Conservation (phyloP, 2,888 invertebrate species). For the Xylota sylvarum region DNA sequence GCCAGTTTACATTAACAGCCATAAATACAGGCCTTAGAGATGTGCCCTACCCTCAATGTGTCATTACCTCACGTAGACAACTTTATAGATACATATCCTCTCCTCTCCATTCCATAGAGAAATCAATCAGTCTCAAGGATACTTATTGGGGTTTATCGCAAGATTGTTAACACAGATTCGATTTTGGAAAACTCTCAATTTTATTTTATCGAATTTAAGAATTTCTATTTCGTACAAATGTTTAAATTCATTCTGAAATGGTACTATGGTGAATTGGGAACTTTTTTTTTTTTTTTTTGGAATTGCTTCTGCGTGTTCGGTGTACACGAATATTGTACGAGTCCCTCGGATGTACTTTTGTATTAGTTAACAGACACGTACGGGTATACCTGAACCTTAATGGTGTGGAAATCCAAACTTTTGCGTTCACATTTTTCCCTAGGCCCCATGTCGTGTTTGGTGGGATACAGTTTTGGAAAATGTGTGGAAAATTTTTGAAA, state of each 20-base stretch:
- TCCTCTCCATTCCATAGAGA: conserved; percentile 2
- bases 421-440: not conserved
- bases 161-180: conserved; percentile 29
- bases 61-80: conserved; percentile 2
- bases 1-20: conserved; percentile 3
- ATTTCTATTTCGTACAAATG: not conserved
- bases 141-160: conserved; percentile 34
- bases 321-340: not conserved
- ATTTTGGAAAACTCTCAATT: conserved; percentile 22
- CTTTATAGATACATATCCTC: not conserved
- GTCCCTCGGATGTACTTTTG: not conserved
- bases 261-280: not conserved
- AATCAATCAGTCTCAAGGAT: conserved; percentile 44
- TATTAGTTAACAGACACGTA: not conserved
- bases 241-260: not conserved
- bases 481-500: not conserved
- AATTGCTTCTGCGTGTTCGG: not conserved
- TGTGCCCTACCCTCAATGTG: not conserved
- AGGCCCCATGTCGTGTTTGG: not conserved
- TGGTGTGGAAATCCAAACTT: not conserved
- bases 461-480: not conserved
- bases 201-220: conserved; percentile 18
- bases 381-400: not conserved
- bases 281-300: too few species aligned
- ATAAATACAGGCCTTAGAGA: not conserved